Percentiles rank a stretch among this genome's conserved stretches.
These are phyloP conservation scores for Heliconius sara DNA, from an alignment of 2,888 invertebrate genomes.

Conservation along the genomic window DNA sequence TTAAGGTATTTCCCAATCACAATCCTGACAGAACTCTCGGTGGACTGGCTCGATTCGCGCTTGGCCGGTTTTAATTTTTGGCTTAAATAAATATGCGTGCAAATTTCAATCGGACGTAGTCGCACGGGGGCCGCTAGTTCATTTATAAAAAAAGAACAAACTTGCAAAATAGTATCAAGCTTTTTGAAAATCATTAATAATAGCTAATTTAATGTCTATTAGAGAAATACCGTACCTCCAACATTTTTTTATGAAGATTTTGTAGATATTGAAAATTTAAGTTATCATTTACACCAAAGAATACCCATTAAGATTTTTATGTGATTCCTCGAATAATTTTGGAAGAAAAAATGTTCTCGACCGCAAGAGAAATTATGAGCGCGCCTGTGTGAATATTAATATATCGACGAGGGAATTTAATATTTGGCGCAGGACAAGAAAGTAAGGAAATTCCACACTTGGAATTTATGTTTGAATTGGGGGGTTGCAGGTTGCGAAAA, in stretches of 20 bases:
- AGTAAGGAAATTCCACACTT: slow-evolving; percentile 56
- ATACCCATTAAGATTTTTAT: slow-evolving; percentile 23
- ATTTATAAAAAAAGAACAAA: background rate
- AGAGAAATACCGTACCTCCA: background rate
- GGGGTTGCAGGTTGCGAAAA: slow-evolving; percentile 52
- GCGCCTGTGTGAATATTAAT: slow-evolving; percentile 66
- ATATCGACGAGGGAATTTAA: slow-evolving; percentile 69
- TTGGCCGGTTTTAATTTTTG: too few relatives aligned
- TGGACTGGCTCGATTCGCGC: too few relatives aligned
- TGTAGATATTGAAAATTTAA: background rate
- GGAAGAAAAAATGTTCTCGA: slow-evolving; percentile 58
- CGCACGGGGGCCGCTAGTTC: too few relatives aligned
- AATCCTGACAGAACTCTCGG: too few relatives aligned
- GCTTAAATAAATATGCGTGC: too few relatives aligned
- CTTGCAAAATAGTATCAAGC: background rate
- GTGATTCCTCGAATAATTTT: slow-evolving; percentile 61
- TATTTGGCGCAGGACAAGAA: slow-evolving; percentile 70
- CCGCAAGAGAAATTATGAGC: slow-evolving; percentile 56
- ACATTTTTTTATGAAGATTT: background rate
- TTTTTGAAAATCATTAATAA: background rate
- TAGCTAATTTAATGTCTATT: background rate
- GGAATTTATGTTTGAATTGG: slow-evolving; percentile 67
- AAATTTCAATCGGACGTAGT: too few relatives aligned
- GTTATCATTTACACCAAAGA: slow-evolving; percentile 12
- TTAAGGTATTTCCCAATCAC: too few relatives aligned